Evolutionary conservation across 2,888 invertebrate species (phyloP), one percentile per base, ranked within the genome.

Genomic region (Thelaira solivaga): DNA sequence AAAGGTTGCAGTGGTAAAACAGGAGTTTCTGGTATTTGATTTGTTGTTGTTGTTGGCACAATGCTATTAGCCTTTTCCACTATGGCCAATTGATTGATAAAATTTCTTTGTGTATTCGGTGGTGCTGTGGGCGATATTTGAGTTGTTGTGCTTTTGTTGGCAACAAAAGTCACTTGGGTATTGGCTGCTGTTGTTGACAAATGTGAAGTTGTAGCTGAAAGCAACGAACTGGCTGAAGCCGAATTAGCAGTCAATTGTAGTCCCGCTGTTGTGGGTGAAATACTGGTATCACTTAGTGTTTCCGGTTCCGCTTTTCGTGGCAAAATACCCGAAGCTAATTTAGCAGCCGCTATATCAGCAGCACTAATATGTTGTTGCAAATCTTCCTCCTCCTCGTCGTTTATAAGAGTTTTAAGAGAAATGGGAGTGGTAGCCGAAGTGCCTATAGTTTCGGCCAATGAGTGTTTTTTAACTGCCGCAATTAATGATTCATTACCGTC

Each of bases 401-500:
- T 86, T 59, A 87, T 87, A 11, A 87, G 83, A 3, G 86, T 86
- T 69, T 86, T 87, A 16, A 86, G 69, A 1, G 87, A 87, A 20
- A 85, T 86, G 45, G 87, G 87, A 49, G 87, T 86, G 29, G 87
- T 87, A 22, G 83, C 86, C 64, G 86, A 87, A 7, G 86, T 86
- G 16, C 83, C 83, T 45, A 86, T 87, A 1, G 86, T 86, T 53
- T 87, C 87, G 11, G 86, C 86, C 8, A 86, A 62, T 29, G 86
- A 86, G 41, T 86, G 86, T 22, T 87, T 86, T 59, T 86, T 86
- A 8, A 69, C 81, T 7, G 65, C 51, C 0, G 81, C 76, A 76
- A 80, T 78, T 80, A 82, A 53, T 10, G 78, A 78, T 39, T 47
- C 81, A 61, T 13, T 81, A 57, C 57, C 81, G 74, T 47, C 80